phyloP scores from a whole-genome alignment of 2,113 vertebrate species.

The Lycaon pictus region DNA sequence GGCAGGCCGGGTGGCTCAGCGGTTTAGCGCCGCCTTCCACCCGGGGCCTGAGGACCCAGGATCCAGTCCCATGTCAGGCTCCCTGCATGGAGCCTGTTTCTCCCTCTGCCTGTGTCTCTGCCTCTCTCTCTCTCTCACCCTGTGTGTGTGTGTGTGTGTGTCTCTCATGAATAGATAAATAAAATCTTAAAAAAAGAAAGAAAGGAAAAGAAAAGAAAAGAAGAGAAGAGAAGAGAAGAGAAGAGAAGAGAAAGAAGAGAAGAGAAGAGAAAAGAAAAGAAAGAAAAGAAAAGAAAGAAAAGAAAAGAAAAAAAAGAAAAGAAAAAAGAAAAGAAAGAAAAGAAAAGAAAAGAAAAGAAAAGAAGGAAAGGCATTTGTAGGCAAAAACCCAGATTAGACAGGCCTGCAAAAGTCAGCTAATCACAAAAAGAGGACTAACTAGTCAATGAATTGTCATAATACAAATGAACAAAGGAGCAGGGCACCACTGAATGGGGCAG shows the following conservation, averaged over 20 bases:
- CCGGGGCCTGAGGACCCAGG: neutral
- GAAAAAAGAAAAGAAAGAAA: rapidly evolving
- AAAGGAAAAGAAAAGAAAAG: neutral
- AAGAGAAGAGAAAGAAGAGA: rapidly evolving
- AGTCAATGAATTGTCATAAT: neutral
- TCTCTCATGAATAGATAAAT: neutral
- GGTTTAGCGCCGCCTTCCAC: neutral
- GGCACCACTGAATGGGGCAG: neutral
- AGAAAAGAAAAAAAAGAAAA: too few relatives aligned
- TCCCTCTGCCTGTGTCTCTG: neutral
- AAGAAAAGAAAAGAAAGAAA: neutral
- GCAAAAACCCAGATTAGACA: neutral
- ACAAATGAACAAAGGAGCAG: neutral
- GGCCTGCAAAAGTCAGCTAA: neutral
- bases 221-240: too few relatives aligned
- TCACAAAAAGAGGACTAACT: neutral
- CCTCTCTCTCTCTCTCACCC: neutral
- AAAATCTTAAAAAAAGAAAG: neutral
- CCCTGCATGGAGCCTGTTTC: neutral
- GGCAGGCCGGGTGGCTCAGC: neutral
- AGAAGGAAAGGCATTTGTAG: too few relatives aligned
- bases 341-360: too few relatives aligned
- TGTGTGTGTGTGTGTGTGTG: too few relatives aligned
- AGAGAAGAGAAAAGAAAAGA: too few relatives aligned
- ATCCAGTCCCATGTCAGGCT: neutral